A percentile compares a stretch with the other conserved stretches of the same genome.
phyloP scores from a whole-genome alignment of 2,113 vertebrate species.

The Marmota monax region DNA sequence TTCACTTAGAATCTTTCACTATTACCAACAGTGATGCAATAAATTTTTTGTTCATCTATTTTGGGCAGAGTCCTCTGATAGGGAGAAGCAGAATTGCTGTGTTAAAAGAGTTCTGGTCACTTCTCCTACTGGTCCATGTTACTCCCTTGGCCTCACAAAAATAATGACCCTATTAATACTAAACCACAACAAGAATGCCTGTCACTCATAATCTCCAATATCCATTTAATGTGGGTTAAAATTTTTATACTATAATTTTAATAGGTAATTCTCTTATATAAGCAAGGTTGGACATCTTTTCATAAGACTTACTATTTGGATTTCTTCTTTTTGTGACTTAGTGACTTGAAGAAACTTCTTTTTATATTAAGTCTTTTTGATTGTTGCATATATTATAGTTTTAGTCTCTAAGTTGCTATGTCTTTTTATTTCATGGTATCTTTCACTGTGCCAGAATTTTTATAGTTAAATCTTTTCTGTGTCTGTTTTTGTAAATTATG shows the following conservation, averaged over 20 bases:
- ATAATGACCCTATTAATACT: not conserved
- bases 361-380: not conserved
- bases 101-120: not conserved
- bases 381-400: not conserved
- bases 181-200: not conserved
- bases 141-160: not conserved
- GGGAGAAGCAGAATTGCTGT: not conserved
- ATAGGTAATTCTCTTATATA: not conserved
- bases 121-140: not conserved
- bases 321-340: not conserved
- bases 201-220: not conserved
- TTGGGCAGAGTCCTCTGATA: not conserved
- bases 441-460: not conserved
- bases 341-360: not conserved
- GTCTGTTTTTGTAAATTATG: not conserved
- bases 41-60: not conserved
- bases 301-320: not conserved
- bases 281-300: not conserved
- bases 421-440: not conserved
- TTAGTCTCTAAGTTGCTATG: not conserved
- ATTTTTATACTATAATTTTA: not conserved
- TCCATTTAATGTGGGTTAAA: not conserved
- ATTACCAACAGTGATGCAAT: not conserved
- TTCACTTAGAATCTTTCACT: slow-evolving; percentile 1
- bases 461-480: not conserved